Base-by-base conservation (phyloP, 2,888 invertebrate species). In the Vesta saturnalis region DNA sequence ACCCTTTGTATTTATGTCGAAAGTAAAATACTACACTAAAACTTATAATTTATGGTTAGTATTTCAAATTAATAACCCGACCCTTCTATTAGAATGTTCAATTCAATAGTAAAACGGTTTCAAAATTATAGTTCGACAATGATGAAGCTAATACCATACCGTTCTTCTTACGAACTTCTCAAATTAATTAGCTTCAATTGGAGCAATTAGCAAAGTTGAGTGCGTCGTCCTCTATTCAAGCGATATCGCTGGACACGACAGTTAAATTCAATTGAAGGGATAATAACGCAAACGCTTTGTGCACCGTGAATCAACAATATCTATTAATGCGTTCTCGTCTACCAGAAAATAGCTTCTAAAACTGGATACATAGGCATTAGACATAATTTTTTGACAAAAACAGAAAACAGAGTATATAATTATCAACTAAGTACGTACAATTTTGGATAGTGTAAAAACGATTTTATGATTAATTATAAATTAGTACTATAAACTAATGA, bases 161-260 rank as follows among this genome's bases (percentile, higher is more conserved):
- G 60, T 30, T 61, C 47, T 46, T 66, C 47, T 57, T 49, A 30
- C 52, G 21, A 67, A 67, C 39, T 67, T 63, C 61, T 62, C 57
- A 56, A 67, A 62, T 67, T 62, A 67, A 61, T 62, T 61, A 67
- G 59, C 39, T 52, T 39, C 61, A 30, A 67, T 61, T 67, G 67
- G 57, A 62, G 61, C 61, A 61, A 57, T 67, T 67, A 62, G 61
- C 21, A 54, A 62, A 47, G 52, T 62, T 52, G 46, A 67, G 58
- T 67, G 56, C 49, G 58, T 39, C 52, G 12, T 57, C 52, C 35
- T 55, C 62, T 58, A 62, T 67, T 64, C 52, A 62, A 21, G 57
- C 22, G n/a, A 15, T 22, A 39, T 52, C 43, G n/a, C 67, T 62
- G 54, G 61, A 62, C 67, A 67, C 57, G 62, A 58, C 58, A 61